Conservation (phyloP, 2,113 vertebrate genomes). For the Circaetus gallicus region DNA sequence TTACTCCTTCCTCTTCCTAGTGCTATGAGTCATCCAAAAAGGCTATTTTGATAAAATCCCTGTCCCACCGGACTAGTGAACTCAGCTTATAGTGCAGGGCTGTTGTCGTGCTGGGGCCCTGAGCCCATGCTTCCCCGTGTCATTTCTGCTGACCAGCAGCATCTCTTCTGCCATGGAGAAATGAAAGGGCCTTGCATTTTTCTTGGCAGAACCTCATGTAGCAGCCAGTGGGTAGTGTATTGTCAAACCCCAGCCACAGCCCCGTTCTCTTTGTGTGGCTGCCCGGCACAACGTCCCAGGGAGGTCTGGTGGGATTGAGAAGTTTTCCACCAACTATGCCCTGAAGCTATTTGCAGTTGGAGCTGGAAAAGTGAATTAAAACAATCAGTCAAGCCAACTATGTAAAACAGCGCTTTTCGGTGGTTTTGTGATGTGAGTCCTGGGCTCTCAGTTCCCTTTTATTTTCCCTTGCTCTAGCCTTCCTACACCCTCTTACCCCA, state of each 20-base stretch:
- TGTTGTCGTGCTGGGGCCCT: neutral
- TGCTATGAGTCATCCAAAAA: neutral
- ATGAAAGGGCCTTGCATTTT: neutral
- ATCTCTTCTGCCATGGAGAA: neutral
- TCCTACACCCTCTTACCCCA: neutral
- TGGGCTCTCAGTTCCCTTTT: neutral
- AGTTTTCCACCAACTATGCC: neutral
- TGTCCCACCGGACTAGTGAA: neutral
- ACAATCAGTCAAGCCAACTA: neutral
- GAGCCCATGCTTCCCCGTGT: neutral
- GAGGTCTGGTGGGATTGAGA: neutral
- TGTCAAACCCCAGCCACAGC: neutral
- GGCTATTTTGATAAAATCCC: neutral
- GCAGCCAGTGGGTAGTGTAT: neutral
- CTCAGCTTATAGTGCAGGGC: neutral
- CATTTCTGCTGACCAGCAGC: neutral
- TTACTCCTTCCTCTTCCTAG: neutral
- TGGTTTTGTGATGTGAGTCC: neutral
- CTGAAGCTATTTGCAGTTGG: neutral
- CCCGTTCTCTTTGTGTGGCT: neutral
- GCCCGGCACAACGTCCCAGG: neutral
- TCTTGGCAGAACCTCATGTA: neutral
- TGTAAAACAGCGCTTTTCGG: neutral
- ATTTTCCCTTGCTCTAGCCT: neutral
- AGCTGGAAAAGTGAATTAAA: slow-evolving; percentile 38